These are phyloP conservation scores for Echeneis naucrates DNA, from an alignment of 2,797 vertebrate species.

Conservation along the genomic window DNA sequence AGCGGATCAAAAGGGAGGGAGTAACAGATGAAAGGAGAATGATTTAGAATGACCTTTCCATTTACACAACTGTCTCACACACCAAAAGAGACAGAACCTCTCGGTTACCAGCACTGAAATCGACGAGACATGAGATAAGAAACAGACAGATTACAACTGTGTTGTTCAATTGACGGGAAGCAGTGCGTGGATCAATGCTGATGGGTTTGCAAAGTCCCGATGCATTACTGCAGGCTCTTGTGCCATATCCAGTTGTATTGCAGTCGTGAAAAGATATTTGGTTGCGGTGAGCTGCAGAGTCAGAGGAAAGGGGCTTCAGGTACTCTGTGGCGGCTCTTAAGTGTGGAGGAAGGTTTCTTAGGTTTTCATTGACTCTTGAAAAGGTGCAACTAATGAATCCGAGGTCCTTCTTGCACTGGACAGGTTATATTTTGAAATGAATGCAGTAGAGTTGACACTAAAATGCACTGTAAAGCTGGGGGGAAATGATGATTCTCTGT, in stretches of 20 bases:
- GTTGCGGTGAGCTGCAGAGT: conserved; percentile 52
- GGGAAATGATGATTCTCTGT: neutral
- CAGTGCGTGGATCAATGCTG: conserved; percentile 54
- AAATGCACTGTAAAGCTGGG: neutral
- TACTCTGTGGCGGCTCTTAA: neutral
- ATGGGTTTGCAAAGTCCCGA: conserved; percentile 49
- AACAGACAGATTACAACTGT: conserved; percentile 16
- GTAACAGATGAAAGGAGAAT: neutral
- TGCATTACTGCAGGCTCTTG: conserved; percentile 54
- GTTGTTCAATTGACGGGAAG: conserved; percentile 57
- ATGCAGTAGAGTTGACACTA: neutral
- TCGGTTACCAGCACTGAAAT: conserved; percentile 36
- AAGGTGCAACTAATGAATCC: conserved; percentile 4
- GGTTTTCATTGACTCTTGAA: conserved; percentile 3
- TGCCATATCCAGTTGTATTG: conserved; percentile 32
- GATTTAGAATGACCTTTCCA: too few relatives aligned
- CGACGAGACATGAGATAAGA: conserved; percentile 34
- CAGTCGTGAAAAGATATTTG: conserved; percentile 32
- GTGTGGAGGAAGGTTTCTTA: neutral
- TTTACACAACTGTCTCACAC: neutral
- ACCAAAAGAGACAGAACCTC: conserved; percentile 24
- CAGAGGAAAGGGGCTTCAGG: conserved; percentile 29
- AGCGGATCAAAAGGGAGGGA: neutral
- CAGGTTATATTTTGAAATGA: neutral
- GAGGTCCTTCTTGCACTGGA: neutral